Base-by-base conservation (phyloP, 2,888 invertebrate species). In the Spicauda simplicius region DNA sequence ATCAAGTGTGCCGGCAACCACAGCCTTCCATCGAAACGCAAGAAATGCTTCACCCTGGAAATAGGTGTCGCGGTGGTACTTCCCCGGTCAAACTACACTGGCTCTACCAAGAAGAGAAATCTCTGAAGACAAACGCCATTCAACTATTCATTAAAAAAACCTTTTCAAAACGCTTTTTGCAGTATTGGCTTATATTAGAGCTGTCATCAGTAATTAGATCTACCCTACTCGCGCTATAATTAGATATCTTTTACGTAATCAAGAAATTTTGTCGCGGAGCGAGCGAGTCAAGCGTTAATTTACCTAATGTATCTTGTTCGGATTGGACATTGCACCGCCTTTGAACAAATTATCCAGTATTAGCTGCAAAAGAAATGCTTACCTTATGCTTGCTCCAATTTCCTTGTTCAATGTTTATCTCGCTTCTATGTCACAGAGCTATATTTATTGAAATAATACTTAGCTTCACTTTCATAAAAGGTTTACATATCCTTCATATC, bases 241-340 rank as follows among this genome's bases (percentile, higher is more conserved):
- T 80, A 80, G 80, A 84, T 83, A 81, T 79, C 75, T 77, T 77
- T 81, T 79, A 79, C 80, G 81, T 81, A 85, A 87, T 89, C 88
- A 87, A 85, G 84, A 81, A 81, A 81, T 84, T 83, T 81, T 79
- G 79, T 80, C 84, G 81, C 81, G 83, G 84, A 85, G 85, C 81
- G 80, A 83, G 74, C 77, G 81, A 85, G 83, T 80, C 81, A 81
- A 84, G 85, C 85, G 87, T 85, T 89, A 89, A 89, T 89, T 89
- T 87, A 87, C 85, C 85, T 87, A 88, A 89, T 90, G 85, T 86
- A 87, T 83, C 86, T 86, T 85, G 85, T 88, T 88, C 85, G 82
- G 83, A 84, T 80, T 80, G 80, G 77, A 77, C 83, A 80, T 76
- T 77, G 79, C 84, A 80, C 78, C 77, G 79, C 77, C 82, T 79